Base-by-base conservation (phyloP, 1,140 invertebrate genomes). In the Drosophila bocqueti region DNA sequence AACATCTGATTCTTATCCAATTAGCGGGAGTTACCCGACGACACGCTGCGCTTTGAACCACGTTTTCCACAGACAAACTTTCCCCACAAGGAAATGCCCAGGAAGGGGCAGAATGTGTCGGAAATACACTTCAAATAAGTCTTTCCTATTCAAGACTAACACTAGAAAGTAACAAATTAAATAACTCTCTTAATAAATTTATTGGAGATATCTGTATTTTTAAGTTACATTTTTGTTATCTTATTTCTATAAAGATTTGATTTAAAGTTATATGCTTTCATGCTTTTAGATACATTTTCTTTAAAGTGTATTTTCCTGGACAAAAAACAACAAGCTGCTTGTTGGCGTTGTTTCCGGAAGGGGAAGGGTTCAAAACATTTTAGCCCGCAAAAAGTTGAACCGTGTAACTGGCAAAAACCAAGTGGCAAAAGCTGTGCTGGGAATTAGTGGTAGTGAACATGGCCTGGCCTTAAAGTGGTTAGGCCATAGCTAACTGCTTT, bases 1-100 rank as follows among this genome's bases (percentile, higher is more conserved):
- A 74, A 75, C 72, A 75, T 75, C 72, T 75, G 72, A 75, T 75
- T 75, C 72, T 75, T 75, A 75, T 64, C 69, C 71, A 75, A 75
- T 73, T 64, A 75, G 69, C 58, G 58, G 58, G 42, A 42, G 18
- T 38, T 72, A 46, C 36, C 31, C 26, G 31, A 16, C 58, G 57
- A 63, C 58, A 54, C 58, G 72, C 69, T 64, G 69, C 69, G 38
- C 64, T 75, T 63, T 55, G 11, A 26, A 36, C 40, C 69, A 63
- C 34, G 31, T 40, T 55, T 55, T 55, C 24, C 18, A 24, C 55
- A 74, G 69, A 75, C 69, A 45, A 75, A 75, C 72, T 75, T 75
- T 74, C 11, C 21, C 66, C 54, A 21, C 59, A 74, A 55, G 58
- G 58, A 63, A 42, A 31, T 49, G 69, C 26, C 15, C 26, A n/a